phyloP scores from a whole-genome alignment of 2,888 invertebrate species.

The Arrhopalites spinosus region DNA sequence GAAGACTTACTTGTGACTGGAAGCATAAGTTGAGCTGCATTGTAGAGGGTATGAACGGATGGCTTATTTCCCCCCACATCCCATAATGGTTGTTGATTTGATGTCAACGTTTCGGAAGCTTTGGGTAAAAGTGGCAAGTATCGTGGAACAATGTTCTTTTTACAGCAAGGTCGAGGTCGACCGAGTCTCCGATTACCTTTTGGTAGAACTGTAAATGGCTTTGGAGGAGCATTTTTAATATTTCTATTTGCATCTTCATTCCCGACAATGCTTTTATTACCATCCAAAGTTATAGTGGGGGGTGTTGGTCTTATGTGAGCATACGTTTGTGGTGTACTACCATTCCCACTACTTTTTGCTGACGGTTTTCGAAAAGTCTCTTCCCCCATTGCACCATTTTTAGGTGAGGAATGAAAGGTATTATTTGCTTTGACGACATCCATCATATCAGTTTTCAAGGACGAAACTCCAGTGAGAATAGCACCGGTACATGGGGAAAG shows the following conservation, averaged over 20 bases:
- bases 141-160: constrained; percentile 76
- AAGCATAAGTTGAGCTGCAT: constrained; percentile 31
- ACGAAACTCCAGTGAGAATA: constrained; percentile 16
- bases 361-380: constrained; percentile 29
- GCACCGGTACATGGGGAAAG: constrained; percentile 28
- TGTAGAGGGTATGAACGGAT: constrained; percentile 25
- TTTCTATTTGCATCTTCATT: constrained; percentile 8
- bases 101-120: neutral
- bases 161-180: constrained; percentile 59
- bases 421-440: constrained; percentile 3
- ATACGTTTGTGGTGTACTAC: neutral
- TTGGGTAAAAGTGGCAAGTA: constrained; percentile 67
- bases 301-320: constrained; percentile 18
- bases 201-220: constrained; percentile 54
- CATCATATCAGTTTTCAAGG: constrained; percentile 7
- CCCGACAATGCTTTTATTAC: neutral
- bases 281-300: neutral
- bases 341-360: neutral
- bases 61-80: constrained; percentile 28
- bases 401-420: no score
- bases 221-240: constrained; percentile 47
- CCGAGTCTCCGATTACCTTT: constrained; percentile 59
- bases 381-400: neutral
- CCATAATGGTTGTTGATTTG: constrained; percentile 21
- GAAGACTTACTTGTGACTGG: constrained; percentile 31